Percentiles rank a stretch among this genome's conserved stretches.
Evolutionary conservation across 1,140 invertebrate genomes (phyloP).

Genomic region (Harlomillsia oculata): DNA sequence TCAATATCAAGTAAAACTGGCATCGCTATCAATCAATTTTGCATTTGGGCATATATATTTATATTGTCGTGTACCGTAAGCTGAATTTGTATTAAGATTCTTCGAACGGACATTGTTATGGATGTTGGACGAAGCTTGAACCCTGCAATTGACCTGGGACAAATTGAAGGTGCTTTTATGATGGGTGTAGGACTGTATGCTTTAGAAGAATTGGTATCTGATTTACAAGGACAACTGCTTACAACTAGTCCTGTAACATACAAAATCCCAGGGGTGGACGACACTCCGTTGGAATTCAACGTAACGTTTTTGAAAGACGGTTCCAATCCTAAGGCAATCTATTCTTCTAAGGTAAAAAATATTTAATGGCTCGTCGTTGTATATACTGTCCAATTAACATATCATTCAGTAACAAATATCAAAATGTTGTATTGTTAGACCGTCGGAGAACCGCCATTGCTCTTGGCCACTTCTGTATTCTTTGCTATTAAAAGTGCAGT

Average conservation of each 20-base stretch:
- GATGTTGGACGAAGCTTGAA: slow-evolving; percentile 58
- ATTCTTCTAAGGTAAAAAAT: slow-evolving; percentile 53
- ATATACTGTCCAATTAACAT: background rate
- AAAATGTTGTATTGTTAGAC: slow-evolving; percentile 39
- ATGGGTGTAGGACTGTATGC: slow-evolving; percentile 57
- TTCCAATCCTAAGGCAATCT: slow-evolving; percentile 53
- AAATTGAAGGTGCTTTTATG: slow-evolving; percentile 60
- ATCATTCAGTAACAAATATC: background rate
- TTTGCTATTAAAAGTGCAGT: slow-evolving; percentile 52
- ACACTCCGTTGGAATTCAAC: slow-evolving; percentile 53
- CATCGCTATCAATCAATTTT: slow-evolving; percentile 51
- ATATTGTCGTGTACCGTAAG: no score
- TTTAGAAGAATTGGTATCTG: slow-evolving; percentile 52
- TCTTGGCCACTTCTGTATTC: slow-evolving; percentile 52
- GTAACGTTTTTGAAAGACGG: slow-evolving; percentile 52
- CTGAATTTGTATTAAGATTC: slow-evolving; percentile 39
- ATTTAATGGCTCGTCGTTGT: background rate
- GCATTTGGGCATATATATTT: background rate
- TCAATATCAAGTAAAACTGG: slow-evolving; percentile 75
- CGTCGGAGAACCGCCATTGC: slow-evolving; percentile 59
- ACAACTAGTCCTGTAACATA: slow-evolving; percentile 55
- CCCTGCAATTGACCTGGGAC: slow-evolving; percentile 59
- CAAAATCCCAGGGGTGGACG: slow-evolving; percentile 52
- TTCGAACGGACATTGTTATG: slow-evolving; percentile 60
- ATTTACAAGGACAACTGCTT: slow-evolving; percentile 47